phyloP scores from a whole-genome alignment of 2,113 vertebrate species.

The Microtus ochrogaster region DNA sequence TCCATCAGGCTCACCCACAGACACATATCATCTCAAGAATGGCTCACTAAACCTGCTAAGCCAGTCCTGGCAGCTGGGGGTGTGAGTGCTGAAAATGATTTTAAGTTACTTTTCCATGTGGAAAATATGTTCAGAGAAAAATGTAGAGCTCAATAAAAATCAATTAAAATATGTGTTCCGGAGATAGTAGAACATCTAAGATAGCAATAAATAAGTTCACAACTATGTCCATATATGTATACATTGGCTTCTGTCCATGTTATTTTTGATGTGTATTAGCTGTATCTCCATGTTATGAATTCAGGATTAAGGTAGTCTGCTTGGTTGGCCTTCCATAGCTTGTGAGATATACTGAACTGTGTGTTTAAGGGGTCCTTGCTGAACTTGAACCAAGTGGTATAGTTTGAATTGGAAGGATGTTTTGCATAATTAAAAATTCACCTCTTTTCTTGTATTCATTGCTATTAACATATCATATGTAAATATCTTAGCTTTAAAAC shows the following conservation, averaged over 20 bases:
- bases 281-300: neutral
- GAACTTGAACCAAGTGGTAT: neutral
- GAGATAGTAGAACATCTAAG: neutral
- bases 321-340: slow-evolving; percentile 55
- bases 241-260: slow-evolving; percentile 37
- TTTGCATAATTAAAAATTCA: neutral
- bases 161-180: neutral
- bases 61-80: neutral
- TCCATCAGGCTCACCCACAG: neutral
- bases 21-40: neutral
- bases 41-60: neutral
- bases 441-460: neutral
- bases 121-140: neutral
- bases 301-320: neutral
- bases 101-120: neutral
- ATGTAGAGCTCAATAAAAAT: too few species aligned
- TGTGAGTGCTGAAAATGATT: slow-evolving; percentile 23
- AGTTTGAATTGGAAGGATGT: neutral
- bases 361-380: slow-evolving; percentile 66
- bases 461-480: slow-evolving; percentile 5
- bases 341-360: slow-evolving; percentile 68
- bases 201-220: neutral
- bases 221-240: neutral
- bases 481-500: neutral
- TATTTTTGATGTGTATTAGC: neutral